Evolutionary conservation across 2,888 invertebrate species (phyloP).

Genomic region (Sarcophaga subvicina): DNA sequence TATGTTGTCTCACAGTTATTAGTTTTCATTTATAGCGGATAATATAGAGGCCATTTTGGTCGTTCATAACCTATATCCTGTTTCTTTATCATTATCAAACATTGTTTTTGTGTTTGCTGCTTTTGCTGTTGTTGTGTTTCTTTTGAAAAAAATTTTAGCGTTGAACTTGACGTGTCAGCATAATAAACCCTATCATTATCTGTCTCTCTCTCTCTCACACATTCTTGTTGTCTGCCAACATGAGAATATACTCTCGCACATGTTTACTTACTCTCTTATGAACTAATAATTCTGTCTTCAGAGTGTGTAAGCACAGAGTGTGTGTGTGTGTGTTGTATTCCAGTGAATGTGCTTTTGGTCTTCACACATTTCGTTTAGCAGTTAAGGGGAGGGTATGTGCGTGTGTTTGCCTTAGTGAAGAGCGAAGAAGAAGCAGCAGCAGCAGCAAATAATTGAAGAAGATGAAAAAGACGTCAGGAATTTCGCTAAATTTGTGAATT

Average conservation of each 20-base stretch:
- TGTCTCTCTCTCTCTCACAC: not conserved
- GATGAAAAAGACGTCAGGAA: constrained; percentile 59
- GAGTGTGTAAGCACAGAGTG: not conserved
- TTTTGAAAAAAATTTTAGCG: constrained; percentile 38
- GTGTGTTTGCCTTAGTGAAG: not conserved
- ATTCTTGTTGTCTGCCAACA: not conserved
- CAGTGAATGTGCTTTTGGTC: constrained; percentile 48
- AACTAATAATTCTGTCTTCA: not conserved
- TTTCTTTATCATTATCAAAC: not conserved
- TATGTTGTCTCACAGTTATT: too few species aligned
- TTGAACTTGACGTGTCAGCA: constrained; percentile 67
- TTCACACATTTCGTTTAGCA: constrained; percentile 37
- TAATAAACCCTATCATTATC: constrained; percentile 66
- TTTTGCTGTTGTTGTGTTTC: not conserved
- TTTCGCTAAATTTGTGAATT: constrained; percentile 69
- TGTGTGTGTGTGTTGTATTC: constrained; percentile 12
- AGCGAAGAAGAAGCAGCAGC: not conserved
- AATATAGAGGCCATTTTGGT: too few species aligned
- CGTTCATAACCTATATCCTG: too few species aligned
- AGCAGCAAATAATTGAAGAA: constrained; percentile 5
- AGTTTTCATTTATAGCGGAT: too few species aligned
- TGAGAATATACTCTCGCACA: not conserved
- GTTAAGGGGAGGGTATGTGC: not conserved
- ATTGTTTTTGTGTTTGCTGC: not conserved
- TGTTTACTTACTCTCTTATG: not conserved